Base-by-base conservation (phyloP, 2,888 invertebrate genomes). In the Cephonodes hylas region DNA sequence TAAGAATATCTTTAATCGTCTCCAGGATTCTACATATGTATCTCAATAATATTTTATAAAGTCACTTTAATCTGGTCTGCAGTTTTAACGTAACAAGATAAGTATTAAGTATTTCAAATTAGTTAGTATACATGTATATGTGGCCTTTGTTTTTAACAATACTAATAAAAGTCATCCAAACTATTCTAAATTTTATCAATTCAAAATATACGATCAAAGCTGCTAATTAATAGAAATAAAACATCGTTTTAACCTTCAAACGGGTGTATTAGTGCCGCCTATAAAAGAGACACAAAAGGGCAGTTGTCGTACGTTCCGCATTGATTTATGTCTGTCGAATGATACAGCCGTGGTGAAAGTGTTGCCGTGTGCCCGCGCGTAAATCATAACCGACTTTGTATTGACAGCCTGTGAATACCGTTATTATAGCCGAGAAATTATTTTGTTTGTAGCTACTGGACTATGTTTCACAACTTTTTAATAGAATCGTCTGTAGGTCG, bases 371-470 rank as follows among this genome's bases (percentile, higher is more conserved):
- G 70, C 64, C 69, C 64, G 73, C 74, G 74, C 85, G 87, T 90
- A 89, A 89, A 90, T 90, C 88, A 90, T 86, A 85, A 73, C 75
- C 69, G 75, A 66, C 71, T 72, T 74, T 84, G 86, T 89, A 89
- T 91, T 91, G 91, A 91, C 91, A 91, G 85, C 81, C 77, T 74
- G 83, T 88, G 86, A 89, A 89, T 86, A 80, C 80, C 70, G 75
- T 81, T 79, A 84, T 84, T 86, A 85, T 76, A 76, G 57, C 59
- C 72, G 72, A 73, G 71, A 71, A 81, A 83, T 81, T 81, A 81
- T 83, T 79, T 73, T 75, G 68, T 80, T 80, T 67, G 42, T 60
- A 61, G 65, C 64, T 67, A 58, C 65, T 60, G 63, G 53, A 61
- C 64, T 60, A 13, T 22, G 53, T 53, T 53, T 31, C 53, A 53